Percentiles rank a stretch among this genome's conserved stretches.
phyloP scores from a whole-genome alignment of 2,888 invertebrate genomes.

The Rutpela maculata region DNA sequence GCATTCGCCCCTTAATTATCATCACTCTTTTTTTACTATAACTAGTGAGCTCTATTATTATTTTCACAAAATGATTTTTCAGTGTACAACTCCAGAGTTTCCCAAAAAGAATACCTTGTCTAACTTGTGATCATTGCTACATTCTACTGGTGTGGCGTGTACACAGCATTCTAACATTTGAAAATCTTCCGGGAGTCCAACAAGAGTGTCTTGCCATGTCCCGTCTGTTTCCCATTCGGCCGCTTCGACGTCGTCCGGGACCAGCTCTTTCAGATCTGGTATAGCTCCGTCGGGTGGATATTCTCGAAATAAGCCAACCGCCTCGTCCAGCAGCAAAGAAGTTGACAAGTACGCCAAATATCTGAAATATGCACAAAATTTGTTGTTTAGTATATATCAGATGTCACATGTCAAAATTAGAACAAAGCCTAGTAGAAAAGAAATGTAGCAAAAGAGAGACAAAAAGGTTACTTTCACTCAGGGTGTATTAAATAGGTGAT shows the following conservation, averaged over 20 bases:
- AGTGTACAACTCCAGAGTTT: not conserved
- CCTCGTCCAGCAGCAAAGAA: slow-evolving; percentile 72
- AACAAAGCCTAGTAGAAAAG: no score
- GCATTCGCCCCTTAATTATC: no score
- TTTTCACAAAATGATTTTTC: no score
- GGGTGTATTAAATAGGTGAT: no score
- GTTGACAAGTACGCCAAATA: slow-evolving; percentile 72
- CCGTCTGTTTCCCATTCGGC: slow-evolving; percentile 74
- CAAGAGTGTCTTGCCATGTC: slow-evolving; percentile 72
- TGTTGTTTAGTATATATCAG: no score
- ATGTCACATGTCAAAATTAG: no score
- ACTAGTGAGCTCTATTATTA: no score
- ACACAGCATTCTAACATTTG: slow-evolving; percentile 67
- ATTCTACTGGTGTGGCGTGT: slow-evolving; percentile 64
- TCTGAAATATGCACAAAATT: slow-evolving; percentile 55
- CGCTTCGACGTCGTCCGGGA: slow-evolving; percentile 62
- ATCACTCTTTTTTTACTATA: no score
- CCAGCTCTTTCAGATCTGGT: slow-evolving; percentile 67
- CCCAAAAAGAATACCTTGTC: slow-evolving; percentile 61
- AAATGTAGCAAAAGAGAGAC: no score
- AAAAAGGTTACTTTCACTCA: no score
- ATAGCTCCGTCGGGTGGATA: slow-evolving; percentile 71
- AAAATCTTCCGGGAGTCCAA: slow-evolving; percentile 70
- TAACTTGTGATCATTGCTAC: slow-evolving; percentile 68
- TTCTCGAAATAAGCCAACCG: slow-evolving; percentile 69